Evolutionary conservation across 2,113 vertebrate species (phyloP), one percentile per base, ranked within the genome.

Genomic region (Raja brachyura): DNA sequence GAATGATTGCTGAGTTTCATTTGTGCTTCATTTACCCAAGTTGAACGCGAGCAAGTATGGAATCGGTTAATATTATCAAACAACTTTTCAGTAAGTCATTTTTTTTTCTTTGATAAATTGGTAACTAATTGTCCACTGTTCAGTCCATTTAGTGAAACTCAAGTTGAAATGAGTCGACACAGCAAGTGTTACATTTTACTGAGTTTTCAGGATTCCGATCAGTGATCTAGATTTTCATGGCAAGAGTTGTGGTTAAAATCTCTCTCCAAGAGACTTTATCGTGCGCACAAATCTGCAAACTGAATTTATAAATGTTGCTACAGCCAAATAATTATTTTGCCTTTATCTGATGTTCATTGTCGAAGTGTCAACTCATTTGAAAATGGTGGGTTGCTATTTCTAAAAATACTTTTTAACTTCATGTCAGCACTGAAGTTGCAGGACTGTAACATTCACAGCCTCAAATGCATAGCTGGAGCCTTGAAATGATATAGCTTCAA

Each of bases 21-120:
- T 74, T 6, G 9, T n/a, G 63, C 22, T 92, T 68, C 39, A 28
- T 63, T 6, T 73, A 54, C 13, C n/a, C 31, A 56, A 88, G 59
- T n/a, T 70, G 59, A 68, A 90, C 18, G 70, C 66, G 5, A 39
- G 22, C 68, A 73, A 54, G 78, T 39, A 94, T 94, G 94, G 93
- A 94, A 79, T 78, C 93, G 3, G 93, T 92, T 9, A 94, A 94
- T 75, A 54, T 94, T 81, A 93, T 94, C 93, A 94, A 93, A 70
- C 94, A 94, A 90, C 93, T 93, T 83, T 94, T 94, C 61, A 92
- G 94, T 94, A 93, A 94, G 94, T 94, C 9, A 28, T 8, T 73
- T 48, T n/a, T n/a, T 31, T 59, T 86, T 74, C 66, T 73, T 73
- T 54, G 25, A 73, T 73, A 54, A 48, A 54, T 92, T 39, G 14